A percentile compares a stretch with the other conserved stretches of the same genome.
Conservation (phyloP, 2,113 vertebrate species). For the Tricholaema leucomelas region DNA sequence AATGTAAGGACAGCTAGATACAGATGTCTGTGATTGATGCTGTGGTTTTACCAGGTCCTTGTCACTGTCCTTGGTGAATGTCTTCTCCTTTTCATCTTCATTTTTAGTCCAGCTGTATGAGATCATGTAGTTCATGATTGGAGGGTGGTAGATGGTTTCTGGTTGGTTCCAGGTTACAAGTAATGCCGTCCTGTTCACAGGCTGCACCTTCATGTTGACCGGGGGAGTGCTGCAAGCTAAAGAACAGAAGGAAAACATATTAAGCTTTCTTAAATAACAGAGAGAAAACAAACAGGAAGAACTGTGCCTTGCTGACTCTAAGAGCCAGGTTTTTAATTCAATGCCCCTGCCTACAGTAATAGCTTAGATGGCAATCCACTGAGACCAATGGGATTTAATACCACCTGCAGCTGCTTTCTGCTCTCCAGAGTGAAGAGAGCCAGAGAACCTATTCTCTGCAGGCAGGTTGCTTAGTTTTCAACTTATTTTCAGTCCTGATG, state of each 20-base stretch:
- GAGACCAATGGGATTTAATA: conserved; percentile 55
- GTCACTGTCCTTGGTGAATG: conserved; percentile 90
- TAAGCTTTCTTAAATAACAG: background rate
- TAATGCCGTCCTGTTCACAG: conserved; percentile 87
- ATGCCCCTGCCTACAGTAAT: conserved; percentile 13
- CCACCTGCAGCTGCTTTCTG: conserved; percentile 53
- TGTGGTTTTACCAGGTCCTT: conserved; percentile 88
- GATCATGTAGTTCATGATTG: conserved; percentile 94
- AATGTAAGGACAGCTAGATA: conserved; percentile 15
- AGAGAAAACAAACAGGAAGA: conserved; percentile 4
- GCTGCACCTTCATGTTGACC: conserved; percentile 96
- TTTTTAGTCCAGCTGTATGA: conserved; percentile 98
- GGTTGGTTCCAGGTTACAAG: conserved; percentile 93
- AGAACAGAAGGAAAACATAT: background rate
- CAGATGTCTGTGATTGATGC: background rate
- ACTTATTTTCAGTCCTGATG: background rate
- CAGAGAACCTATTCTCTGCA: background rate
- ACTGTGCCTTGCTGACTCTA: background rate
- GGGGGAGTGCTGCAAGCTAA: conserved; percentile 94
- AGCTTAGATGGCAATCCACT: conserved; percentile 25
- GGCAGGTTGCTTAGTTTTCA: background rate
- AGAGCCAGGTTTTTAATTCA: background rate
- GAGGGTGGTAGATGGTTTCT: conserved; percentile 90
- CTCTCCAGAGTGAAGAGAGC: background rate
- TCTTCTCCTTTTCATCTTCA: conserved; percentile 94